These are phyloP conservation scores for Pseudoips prasinana DNA, from an alignment of 2,888 invertebrate species.

Conservation along the genomic window DNA sequence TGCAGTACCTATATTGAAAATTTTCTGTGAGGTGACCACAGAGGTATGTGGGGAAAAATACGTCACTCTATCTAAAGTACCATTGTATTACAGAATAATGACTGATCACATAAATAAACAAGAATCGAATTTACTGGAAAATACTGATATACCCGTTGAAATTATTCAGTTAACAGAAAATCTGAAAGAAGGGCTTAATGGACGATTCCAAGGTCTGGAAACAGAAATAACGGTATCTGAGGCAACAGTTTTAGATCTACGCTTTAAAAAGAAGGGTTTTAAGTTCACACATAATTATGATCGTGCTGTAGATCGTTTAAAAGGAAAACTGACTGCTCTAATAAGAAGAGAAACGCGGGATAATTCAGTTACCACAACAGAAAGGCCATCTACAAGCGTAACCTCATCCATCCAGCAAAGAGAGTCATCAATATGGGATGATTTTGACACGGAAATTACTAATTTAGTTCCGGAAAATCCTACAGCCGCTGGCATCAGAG, in stretches of 20 bases:
- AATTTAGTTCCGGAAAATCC: no score
- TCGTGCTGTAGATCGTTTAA: no score
- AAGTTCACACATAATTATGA: no score
- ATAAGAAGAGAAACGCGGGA: no score
- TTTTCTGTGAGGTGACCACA: conserved; percentile 10
- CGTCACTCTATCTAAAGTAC: conserved; percentile 9
- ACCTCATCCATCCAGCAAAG: no score
- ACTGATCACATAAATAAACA: not conserved
- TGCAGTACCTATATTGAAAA: conserved; percentile 7
- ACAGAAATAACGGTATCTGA: not conserved
- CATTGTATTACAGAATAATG: conserved; percentile 1
- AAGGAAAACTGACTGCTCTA: no score
- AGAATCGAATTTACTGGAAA: not conserved
- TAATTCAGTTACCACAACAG: no score
- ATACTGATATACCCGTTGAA: not conserved
- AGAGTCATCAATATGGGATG: no score
- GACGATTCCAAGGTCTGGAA: not conserved
- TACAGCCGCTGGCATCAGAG: no score
- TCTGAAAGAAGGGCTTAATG: not conserved
- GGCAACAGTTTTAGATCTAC: not conserved
- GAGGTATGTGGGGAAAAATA: conserved; percentile 9
- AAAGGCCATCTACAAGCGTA: no score
- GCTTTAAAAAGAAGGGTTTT: not conserved
- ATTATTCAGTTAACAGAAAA: not conserved
- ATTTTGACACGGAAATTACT: no score